These are phyloP conservation scores for Prochilodus magdalenae DNA, from an alignment of 2,113 vertebrate genomes.

Conservation along the genomic window DNA sequence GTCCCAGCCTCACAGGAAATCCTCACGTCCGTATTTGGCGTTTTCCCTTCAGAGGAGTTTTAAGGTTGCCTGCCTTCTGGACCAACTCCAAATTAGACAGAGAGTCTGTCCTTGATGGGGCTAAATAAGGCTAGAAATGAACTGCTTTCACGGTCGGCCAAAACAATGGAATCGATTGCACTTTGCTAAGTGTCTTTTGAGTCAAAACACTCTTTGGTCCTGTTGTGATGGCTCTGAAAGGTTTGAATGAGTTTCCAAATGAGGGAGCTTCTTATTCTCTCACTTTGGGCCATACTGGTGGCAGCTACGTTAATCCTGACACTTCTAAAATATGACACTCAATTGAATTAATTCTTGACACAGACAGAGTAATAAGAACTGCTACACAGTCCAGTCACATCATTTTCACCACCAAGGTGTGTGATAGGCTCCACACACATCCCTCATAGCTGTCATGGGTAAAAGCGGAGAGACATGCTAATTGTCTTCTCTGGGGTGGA, in stretches of 20 bases:
- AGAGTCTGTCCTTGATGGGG: slow-evolving; percentile 21
- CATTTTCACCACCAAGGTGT: too few species aligned
- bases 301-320: too few species aligned
- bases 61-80: slow-evolving; percentile 33
- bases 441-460: too few species aligned
- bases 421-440: too few species aligned
- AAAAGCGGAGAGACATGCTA: too few species aligned
- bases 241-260: background rate
- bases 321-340: too few species aligned
- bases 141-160: slow-evolving; percentile 7
- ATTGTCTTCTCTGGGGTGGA: too few species aligned
- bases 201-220: background rate
- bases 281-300: too few species aligned
- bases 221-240: background rate
- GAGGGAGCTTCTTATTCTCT: background rate
- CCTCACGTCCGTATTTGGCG: slow-evolving; percentile 50
- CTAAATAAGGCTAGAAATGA: slow-evolving; percentile 52
- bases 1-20: slow-evolving; percentile 36
- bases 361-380: too few species aligned
- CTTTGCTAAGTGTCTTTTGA: slow-evolving; percentile 1
- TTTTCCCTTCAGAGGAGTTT: slow-evolving; percentile 31
- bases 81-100: slow-evolving; percentile 31
- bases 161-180: slow-evolving; percentile 23
- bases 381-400: too few species aligned
- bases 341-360: too few species aligned